phyloP scores from a whole-genome alignment of 2,797 vertebrate genomes.

The Pyrocephalus nanus region DNA sequence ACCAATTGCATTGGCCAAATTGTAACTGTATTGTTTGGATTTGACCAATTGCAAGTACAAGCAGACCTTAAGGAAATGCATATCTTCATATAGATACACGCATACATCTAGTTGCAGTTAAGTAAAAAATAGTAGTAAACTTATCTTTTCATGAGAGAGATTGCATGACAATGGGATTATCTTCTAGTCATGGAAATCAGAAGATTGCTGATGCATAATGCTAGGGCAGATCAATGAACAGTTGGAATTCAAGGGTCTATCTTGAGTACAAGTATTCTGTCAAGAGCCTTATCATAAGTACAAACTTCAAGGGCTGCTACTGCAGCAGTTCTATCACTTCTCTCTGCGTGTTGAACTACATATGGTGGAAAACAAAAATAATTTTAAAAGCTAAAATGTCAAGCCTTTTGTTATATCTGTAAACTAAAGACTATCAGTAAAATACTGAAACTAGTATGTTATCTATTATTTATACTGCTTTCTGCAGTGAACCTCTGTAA shows the following conservation, averaged over 20 bases:
- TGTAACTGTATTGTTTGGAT: background rate
- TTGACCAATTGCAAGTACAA: background rate
- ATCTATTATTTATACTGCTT: background rate
- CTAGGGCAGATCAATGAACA: background rate
- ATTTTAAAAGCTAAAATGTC: background rate
- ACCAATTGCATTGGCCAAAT: background rate
- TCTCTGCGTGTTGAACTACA: background rate
- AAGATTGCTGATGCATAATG: background rate
- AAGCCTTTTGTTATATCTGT: background rate
- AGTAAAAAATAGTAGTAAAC: background rate
- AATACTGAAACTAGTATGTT: background rate
- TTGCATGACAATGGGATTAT: background rate
- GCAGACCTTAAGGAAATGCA: background rate
- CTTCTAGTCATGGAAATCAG: background rate
- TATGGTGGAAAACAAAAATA: background rate
- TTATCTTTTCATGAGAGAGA: background rate
- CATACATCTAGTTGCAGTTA: background rate
- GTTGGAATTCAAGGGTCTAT: background rate
- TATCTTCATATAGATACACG: background rate
- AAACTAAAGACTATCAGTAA: background rate
- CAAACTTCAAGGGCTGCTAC: background rate
- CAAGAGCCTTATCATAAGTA: background rate
- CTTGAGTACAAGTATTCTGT: background rate
- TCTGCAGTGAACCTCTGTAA: background rate
- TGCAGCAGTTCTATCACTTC: background rate